Base-by-base conservation (phyloP, 2,797 vertebrate species). In the Clarias pachynema region DNA sequence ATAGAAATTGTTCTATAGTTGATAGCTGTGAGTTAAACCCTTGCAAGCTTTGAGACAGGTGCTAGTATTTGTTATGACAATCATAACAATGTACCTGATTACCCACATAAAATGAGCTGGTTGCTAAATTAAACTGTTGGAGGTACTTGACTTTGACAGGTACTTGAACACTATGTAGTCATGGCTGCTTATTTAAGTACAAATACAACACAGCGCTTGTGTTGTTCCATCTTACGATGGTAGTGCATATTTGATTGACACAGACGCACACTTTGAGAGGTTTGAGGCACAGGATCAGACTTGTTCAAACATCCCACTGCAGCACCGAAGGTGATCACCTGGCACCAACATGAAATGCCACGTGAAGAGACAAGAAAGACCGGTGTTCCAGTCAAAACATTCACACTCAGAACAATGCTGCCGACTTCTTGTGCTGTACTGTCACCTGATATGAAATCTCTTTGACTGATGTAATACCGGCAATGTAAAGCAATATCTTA, bases 221-320 rank as follows among this genome's bases (percentile, higher is more conserved):
- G 63, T 29, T 83, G 56, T 34, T 73, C 31, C 4, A 53, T 75
- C 49, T 14, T 14, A 26, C 72, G 85, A 75, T 12, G 9, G 26
- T 70, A 60, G 40, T 40, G 77, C 62, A 82, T 70, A 68, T 77
- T 80, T 84, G 57, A 81, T 60, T 69, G n/a, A 81, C 75, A 78
- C 20, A 31, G 15, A 37, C 82, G 29, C 49, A 75, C 80, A 20
- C 16, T 37, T 2, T 44, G 9, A 49, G 22, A 89, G 84, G 83
- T 82, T 84, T 86, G 31, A 12, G 75, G 26, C 57, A 83, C 91
- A 89, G 80, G 87, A 83, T 14, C 1, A 59, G 89, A 83, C 89
- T 86, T 88, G 91, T 87, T 85, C 69, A 86, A 84, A 89, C 90
- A 90, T 80, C 68, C 82, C 68, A 40, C 59, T 70, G 56, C 0